Percentiles rank a stretch among this genome's conserved stretches.
Conservation (phyloP, 2,113 vertebrate species). For the Notothenia rossii region DNA sequence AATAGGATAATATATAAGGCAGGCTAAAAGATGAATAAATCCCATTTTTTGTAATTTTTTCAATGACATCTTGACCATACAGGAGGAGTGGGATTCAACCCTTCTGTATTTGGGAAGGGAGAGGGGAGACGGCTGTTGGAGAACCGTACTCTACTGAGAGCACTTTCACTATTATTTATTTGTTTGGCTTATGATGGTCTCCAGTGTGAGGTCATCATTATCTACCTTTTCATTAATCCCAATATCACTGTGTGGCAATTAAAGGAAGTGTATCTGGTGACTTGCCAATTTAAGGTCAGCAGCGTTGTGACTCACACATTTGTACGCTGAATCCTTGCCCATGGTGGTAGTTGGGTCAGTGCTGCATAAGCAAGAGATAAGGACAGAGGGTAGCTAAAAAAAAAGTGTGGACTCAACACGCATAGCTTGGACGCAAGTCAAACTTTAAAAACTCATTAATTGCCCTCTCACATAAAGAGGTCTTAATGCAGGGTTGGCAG, state of each 20-base stretch:
- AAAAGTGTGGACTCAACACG: conserved; percentile 10
- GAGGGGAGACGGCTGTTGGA: too few species aligned
- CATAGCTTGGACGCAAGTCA: conserved; percentile 4
- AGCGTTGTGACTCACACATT: conserved; percentile 15
- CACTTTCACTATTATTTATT: neutral
- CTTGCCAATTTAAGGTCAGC: conserved; percentile 39
- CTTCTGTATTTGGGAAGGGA: too few species aligned
- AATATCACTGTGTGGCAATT: conserved; percentile 23
- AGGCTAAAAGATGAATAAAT: too few species aligned
- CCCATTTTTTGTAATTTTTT: too few species aligned
- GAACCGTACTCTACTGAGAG: too few species aligned
- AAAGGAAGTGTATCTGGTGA: conserved; percentile 38
- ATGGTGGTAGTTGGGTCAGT: conserved; percentile 22
- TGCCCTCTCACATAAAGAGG: conserved; percentile 2
- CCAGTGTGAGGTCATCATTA: conserved; percentile 5
- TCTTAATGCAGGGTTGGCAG: conserved; percentile 1
- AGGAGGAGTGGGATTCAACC: too few species aligned
- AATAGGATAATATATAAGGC: too few species aligned
- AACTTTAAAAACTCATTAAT: neutral
- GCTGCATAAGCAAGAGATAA: conserved; percentile 34
- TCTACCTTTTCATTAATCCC: conserved; percentile 18
- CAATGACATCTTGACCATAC: too few species aligned
- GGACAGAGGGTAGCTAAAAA: conserved; percentile 11
- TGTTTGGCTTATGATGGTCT: conserved; percentile 13
- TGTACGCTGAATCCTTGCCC: conserved; percentile 24